Conservation (phyloP, 2,797 vertebrate species). For the Hirundo rustica region DNA sequence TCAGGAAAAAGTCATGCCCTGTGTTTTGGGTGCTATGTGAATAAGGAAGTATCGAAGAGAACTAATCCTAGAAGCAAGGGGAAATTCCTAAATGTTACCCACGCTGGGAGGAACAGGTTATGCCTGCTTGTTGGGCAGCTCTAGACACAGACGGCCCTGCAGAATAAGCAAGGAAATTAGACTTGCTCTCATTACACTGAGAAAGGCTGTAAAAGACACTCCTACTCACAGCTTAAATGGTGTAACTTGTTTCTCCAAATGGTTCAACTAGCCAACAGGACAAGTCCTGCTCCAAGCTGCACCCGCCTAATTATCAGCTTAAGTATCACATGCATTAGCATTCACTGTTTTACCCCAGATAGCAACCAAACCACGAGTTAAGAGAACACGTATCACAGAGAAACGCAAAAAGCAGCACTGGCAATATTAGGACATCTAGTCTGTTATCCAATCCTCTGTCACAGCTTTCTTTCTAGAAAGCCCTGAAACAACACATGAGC, state of each 20-base stretch:
- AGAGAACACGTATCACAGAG: background rate
- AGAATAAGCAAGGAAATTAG: conserved; percentile 16
- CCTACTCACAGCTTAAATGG: background rate
- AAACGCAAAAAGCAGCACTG: background rate
- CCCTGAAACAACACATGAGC: background rate
- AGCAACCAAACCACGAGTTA: background rate
- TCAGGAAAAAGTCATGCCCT: background rate
- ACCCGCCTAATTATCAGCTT: background rate
- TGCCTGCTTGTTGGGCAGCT: background rate
- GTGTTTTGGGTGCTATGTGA: background rate
- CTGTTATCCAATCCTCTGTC: background rate
- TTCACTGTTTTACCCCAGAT: background rate
- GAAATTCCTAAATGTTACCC: background rate
- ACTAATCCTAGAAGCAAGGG: background rate
- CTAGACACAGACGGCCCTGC: background rate
- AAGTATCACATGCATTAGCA: background rate
- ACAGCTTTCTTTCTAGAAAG: background rate
- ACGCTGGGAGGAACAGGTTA: background rate
- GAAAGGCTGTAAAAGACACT: background rate
- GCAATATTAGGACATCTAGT: background rate
- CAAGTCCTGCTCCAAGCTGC: background rate
- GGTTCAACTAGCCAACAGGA: background rate
- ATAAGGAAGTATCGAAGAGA: background rate
- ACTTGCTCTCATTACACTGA: background rate
- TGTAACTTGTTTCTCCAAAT: background rate